phyloP scores from a whole-genome alignment of 2,113 vertebrate genomes.

The Sminthopsis crassicaudata region DNA sequence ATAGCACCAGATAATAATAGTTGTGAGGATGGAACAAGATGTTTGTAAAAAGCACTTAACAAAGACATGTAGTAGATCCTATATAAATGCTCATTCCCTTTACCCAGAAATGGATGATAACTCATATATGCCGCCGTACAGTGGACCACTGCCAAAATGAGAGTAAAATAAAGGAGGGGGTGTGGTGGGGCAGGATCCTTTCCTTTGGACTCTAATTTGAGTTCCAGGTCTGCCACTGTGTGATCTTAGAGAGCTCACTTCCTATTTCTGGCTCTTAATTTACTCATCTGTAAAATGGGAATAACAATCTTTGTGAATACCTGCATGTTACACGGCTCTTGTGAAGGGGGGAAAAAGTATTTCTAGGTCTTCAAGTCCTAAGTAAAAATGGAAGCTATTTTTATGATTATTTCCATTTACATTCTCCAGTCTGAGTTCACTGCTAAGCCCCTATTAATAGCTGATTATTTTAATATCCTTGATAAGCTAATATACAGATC shows the following conservation, averaged over 20 bases:
- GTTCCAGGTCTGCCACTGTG: not conserved
- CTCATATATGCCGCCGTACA: not conserved
- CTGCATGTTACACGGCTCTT: not conserved
- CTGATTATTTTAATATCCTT: not conserved
- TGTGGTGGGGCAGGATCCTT: not conserved
- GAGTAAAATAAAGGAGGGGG: not conserved
- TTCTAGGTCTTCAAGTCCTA: not conserved
- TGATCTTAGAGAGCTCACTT: not conserved
- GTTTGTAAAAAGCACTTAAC: not conserved
- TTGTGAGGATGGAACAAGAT: not conserved
- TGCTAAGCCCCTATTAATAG: not conserved
- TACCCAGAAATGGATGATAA: not conserved
- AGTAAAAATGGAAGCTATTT: not conserved
- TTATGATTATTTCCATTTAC: not conserved
- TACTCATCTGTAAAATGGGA: not conserved
- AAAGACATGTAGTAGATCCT: not conserved
- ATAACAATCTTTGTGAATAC: not conserved
- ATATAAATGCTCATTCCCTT: not conserved
- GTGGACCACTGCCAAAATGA: not conserved
- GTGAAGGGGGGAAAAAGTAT: not conserved
- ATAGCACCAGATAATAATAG: not conserved
- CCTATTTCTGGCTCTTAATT: not conserved
- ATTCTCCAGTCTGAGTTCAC: not conserved
- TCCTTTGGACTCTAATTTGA: not conserved
- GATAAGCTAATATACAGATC: not conserved